phyloP scores from a whole-genome alignment of 2,797 vertebrate genomes.

The Enteromius afrohamiltoni region DNA sequence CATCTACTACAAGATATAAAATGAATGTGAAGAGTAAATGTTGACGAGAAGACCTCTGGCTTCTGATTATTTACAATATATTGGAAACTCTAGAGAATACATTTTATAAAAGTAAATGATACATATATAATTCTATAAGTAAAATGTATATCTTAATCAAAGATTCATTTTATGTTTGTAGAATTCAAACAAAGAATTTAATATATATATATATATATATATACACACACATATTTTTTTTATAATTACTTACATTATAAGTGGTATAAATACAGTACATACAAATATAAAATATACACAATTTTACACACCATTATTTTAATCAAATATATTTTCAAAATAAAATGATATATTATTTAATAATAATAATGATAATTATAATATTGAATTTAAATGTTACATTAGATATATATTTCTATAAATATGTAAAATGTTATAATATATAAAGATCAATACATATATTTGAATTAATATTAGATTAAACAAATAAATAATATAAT shows the following conservation, averaged over 20 bases:
- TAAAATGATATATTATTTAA: not conserved
- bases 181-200: not conserved
- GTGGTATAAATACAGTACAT: not conserved
- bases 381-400: not conserved
- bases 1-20: not conserved
- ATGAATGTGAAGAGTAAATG: not conserved
- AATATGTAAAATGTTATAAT: too few species aligned
- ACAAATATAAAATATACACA: not conserved
- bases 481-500: too few species aligned
- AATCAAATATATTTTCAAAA: not conserved
- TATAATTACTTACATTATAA: not conserved
- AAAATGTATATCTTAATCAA: not conserved
- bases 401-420: not conserved
- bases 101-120: not conserved
- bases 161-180: not conserved
- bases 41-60: not conserved
- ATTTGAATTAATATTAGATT: too few species aligned
- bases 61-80: not conserved
- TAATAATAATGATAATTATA: not conserved
- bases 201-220: too few species aligned
- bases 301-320: too few species aligned
- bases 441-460: too few species aligned
- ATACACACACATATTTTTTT: too few species aligned
- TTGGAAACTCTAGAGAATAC: not conserved
- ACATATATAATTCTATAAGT: not conserved